These are phyloP conservation scores for Corapipo altera DNA, from an alignment of 2,113 vertebrate species.

Conservation along the genomic window DNA sequence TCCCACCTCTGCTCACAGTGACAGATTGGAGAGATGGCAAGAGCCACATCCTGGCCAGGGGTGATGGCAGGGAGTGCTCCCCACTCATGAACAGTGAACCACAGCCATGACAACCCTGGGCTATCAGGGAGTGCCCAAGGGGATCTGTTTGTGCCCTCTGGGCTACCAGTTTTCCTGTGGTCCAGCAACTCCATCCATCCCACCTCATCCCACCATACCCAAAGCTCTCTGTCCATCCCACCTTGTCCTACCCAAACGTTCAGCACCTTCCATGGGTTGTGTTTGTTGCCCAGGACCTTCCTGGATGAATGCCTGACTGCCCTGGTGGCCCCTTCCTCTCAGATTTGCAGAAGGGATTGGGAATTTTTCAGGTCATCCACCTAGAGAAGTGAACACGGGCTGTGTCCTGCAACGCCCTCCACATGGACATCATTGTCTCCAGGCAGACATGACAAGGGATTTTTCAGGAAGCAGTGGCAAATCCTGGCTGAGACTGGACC, in stretches of 20 bases:
- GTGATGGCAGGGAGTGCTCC: not conserved
- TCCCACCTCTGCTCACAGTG: not conserved
- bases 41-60: not conserved
- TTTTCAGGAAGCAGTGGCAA: not conserved
- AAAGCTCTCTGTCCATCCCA: not conserved
- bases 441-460: not conserved
- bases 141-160: not conserved
- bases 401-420: not conserved
- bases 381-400: not conserved
- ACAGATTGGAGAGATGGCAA: not conserved
- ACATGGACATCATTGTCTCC: not conserved
- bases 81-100: not conserved
- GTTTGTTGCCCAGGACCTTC: not conserved
- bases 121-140: no score
- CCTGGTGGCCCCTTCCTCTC: not conserved
- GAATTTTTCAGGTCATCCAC: not conserved
- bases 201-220: not conserved
- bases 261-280: not conserved
- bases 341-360: not conserved
- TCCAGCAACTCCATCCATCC: not conserved
- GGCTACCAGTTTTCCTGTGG: not conserved
- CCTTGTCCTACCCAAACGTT: not conserved
- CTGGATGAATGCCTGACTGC: not conserved
- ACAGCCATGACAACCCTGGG: not conserved
- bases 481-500: not conserved